phyloP scores from a whole-genome alignment of 2,888 invertebrate genomes.

The Nowickia ferox region DNA sequence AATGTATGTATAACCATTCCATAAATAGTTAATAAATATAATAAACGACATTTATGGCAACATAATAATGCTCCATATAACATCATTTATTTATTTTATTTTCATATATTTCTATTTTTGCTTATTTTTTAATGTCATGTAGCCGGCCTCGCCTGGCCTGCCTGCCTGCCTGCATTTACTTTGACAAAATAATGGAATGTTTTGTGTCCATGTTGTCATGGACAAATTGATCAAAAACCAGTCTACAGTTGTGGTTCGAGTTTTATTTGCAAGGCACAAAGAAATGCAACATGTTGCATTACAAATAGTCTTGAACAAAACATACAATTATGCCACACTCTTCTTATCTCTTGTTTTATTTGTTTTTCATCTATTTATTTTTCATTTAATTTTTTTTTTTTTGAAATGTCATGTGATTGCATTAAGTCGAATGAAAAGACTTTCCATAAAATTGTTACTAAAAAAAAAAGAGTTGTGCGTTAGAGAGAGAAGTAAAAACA shows the following conservation, averaged over 20 bases:
- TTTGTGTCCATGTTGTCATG: conserved; percentile 57
- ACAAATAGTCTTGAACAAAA: conserved; percentile 36
- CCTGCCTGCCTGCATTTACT: conserved; percentile 32
- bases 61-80: conserved; percentile 53
- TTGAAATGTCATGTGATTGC: conserved; percentile 32
- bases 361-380: conserved; percentile 17
- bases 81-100: conserved; percentile 19
- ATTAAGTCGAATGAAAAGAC: conserved; percentile 12
- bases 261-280: conserved; percentile 34
- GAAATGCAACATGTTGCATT: conserved; percentile 49
- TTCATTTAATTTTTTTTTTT: background rate
- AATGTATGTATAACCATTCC: background rate
- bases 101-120: conserved; percentile 23
- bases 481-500: background rate
- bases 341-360: background rate
- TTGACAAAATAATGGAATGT: conserved; percentile 58
- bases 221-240: conserved; percentile 64
- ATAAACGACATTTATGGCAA: conserved; percentile 61
- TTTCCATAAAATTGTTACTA: conserved; percentile 10
- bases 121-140: conserved; percentile 42
- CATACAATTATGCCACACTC: conserved; percentile 64
- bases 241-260: conserved; percentile 29
- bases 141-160: background rate
- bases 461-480: conserved; percentile 5
- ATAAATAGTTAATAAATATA: conserved; percentile 40